Conservation (phyloP, 1,140 invertebrate genomes). For the Penaeus japonicus region DNA sequence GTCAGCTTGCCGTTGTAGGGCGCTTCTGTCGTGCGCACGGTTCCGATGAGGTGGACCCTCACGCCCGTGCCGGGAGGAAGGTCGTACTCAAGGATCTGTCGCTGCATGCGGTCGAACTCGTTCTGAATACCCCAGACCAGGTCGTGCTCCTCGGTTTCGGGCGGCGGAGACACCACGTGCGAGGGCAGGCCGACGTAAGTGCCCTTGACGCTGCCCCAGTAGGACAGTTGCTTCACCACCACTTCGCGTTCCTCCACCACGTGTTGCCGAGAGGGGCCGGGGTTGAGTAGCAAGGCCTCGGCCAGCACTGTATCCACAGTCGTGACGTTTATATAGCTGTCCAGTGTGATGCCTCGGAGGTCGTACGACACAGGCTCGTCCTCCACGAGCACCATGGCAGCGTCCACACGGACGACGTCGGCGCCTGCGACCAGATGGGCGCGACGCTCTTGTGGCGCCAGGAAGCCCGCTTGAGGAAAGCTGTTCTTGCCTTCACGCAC, state of each 20-base stretch:
- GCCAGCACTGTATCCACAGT: conserved; percentile 43
- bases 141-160: conserved; percentile 41
- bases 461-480: conserved; percentile 42
- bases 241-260: conserved; percentile 53
- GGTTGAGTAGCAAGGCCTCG: conserved; percentile 39
- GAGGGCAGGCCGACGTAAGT: conserved; percentile 46
- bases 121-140: conserved; percentile 56
- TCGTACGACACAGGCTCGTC: conserved; percentile 56
- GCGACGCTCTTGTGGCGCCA: conserved; percentile 42
- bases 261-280: conserved; percentile 50
- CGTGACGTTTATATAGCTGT: conserved; percentile 24
- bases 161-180: conserved; percentile 47
- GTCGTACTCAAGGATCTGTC: conserved; percentile 52
- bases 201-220: conserved; percentile 57
- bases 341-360: conserved; percentile 49
- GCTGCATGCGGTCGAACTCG: conserved; percentile 49
- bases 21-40: conserved; percentile 58
- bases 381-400: conserved; percentile 54
- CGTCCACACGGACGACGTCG: conserved; percentile 38
- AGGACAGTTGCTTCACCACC: conserved; percentile 43
- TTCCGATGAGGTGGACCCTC: conserved; percentile 52
- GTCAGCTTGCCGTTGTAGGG: conserved; percentile 54
- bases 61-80: conserved; percentile 56
- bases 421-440: conserved; percentile 43
- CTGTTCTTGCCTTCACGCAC: conserved; percentile 33